Evolutionary conservation across 37 sponge, comb jelly and placozoan genomes (phyloP).

Genomic region (Crambe crambe): DNA sequence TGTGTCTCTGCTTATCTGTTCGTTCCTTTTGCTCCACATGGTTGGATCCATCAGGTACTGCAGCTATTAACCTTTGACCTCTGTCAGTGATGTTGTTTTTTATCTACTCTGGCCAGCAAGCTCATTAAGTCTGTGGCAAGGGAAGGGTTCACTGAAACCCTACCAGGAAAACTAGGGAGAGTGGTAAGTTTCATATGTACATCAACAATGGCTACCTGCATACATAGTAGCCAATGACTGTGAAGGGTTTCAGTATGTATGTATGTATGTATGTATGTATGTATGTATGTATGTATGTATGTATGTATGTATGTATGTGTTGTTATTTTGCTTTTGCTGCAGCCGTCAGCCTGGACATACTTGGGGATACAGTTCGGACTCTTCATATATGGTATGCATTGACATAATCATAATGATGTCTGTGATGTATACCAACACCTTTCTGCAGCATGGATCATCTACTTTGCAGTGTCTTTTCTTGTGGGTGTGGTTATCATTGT

Average conservation of each 20-base stretch:
- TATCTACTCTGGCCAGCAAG: too few relatives aligned
- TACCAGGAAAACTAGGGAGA: not conserved
- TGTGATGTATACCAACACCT: not conserved
- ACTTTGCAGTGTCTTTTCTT: not conserved
- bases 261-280: not conserved
- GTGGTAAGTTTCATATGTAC: not conserved
- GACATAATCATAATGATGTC: not conserved
- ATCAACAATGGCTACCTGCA: not conserved
- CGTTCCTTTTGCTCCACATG: conserved; percentile 14
- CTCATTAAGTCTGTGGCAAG: not conserved
- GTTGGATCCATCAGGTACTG: conserved; percentile 13
- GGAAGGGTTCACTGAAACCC: not conserved
- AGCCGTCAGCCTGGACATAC: conserved; percentile 24
- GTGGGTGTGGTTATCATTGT: not conserved
- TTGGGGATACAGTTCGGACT: conserved; percentile 15
- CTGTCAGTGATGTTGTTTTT: too few relatives aligned
- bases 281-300: too few relatives aligned
- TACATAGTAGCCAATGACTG: not conserved
- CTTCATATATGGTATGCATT: conserved; percentile 9
- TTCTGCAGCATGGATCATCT: not conserved
- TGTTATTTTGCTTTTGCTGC: too few relatives aligned
- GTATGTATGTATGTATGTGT: too few relatives aligned
- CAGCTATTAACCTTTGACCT: too few relatives aligned
- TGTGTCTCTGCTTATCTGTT: not conserved
- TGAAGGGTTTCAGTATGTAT: not conserved